Evolutionary conservation across 2,797 vertebrate genomes (phyloP), one percentile per base, ranked within the genome.

Genomic region (Cichlasoma orientale): DNA sequence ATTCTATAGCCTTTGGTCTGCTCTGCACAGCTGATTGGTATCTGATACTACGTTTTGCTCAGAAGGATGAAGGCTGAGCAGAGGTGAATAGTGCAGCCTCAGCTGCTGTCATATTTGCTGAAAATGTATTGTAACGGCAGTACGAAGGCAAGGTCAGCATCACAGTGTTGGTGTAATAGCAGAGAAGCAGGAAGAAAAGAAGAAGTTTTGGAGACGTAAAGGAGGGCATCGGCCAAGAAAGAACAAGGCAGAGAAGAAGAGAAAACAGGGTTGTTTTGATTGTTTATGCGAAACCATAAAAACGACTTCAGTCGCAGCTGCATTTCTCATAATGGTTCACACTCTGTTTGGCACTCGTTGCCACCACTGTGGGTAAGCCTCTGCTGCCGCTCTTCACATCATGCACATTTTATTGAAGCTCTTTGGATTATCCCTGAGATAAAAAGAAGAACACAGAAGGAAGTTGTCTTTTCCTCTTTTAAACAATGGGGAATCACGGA

Each of bases 81-180:
- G 72, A 69, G 78, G 33, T 59, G 75, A 83, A 66, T 56, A 21
- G 73, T 68, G 79, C 84, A 27, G 71, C 7, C 78, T 82, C 77
- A 85, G 82, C 80, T 73, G 1, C 63, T 83, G 76, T 77, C 78
- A 72, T 74, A 63, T 86, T 85, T 75, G 58, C 31, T 74, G 55
- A 14, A 82, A 85, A 74, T 41, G 23, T 57, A 56, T 80, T 69
- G 59, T 41, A 77, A 74, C 79, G 77, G 41, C 25, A 74, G 41
- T 7, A 55, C 69, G 36, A 86, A 83, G 77, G 78, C 74, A 73
- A 87, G 53, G 74, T 59, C 31, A 78, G 56, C 19, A 6, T 81
- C 57, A 78, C 14, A 36, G 41, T 52, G 56, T 79, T 69, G 33
- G 56, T 56, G 36, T 61, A 33, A 56, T 38, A 21, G 2, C 61